A percentile compares a stretch with the other conserved stretches of the same genome.
These are phyloP conservation scores for Adelosebastes latens DNA, from an alignment of 2,797 vertebrate species.

Conservation along the genomic window DNA sequence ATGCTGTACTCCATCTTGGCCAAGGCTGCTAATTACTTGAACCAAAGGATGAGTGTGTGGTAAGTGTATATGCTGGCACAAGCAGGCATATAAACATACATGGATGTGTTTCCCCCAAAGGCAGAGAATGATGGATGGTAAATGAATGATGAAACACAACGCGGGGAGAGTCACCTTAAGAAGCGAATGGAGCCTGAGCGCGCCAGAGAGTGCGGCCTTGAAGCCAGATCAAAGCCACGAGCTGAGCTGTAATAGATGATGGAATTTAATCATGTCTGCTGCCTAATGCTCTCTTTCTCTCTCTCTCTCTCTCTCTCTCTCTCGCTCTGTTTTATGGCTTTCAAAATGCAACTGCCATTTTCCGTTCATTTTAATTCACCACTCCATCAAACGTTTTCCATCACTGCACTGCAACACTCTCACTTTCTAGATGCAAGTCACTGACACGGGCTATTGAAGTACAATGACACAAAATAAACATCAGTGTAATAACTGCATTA, in stretches of 20 bases:
- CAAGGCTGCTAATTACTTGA: conserved; percentile 63
- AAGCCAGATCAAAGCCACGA: conserved; percentile 78
- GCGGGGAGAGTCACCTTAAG: conserved; percentile 73
- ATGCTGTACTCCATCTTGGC: conserved; percentile 47
- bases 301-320: conserved; percentile 5
- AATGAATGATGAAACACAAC: conserved; percentile 73
- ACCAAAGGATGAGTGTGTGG: conserved; percentile 34
- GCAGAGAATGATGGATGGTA: conserved; percentile 65
- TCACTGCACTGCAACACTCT: conserved; percentile 14
- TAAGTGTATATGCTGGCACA: conserved; percentile 22
- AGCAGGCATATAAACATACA: conserved; percentile 8
- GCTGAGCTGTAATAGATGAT: conserved; percentile 72
- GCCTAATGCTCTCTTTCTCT: conserved; percentile 11
- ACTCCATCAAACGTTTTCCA: conserved; percentile 43
- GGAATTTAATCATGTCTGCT: conserved; percentile 77
- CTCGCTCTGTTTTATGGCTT: conserved; percentile 47
- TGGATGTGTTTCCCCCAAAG: conserved; percentile 46
- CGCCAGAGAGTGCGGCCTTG: conserved; percentile 71
- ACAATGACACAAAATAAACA: conserved; percentile 25
- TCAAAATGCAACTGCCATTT: conserved; percentile 54
- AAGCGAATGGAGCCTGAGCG: conserved; percentile 53
- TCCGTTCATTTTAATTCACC: conserved; percentile 45
- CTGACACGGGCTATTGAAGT: conserved; percentile 27
- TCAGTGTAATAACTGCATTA: conserved; percentile 54
- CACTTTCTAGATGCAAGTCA: conserved; percentile 43